These are phyloP conservation scores for Polyergus mexicanus DNA, from an alignment of 1,140 invertebrate genomes.

Conservation along the genomic window DNA sequence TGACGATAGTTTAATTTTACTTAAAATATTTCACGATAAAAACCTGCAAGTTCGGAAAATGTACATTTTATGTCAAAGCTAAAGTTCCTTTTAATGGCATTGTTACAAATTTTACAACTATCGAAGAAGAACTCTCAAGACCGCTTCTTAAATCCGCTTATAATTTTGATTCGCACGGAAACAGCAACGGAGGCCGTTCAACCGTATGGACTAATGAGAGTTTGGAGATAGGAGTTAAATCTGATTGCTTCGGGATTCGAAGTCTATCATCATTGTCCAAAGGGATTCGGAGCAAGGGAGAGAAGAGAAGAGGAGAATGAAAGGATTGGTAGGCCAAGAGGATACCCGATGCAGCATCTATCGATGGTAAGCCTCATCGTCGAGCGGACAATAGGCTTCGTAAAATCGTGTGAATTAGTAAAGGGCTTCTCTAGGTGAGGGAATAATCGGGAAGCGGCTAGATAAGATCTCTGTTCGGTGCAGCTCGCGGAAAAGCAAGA, in stretches of 20 bases:
- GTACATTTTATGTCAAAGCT: conserved; percentile 21
- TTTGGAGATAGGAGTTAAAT: conserved; percentile 56
- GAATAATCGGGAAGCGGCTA: conserved; percentile 69
- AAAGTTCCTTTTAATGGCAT: conserved; percentile 29
- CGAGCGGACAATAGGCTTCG: conserved; percentile 48
- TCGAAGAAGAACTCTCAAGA: conserved; percentile 3
- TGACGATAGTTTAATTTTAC: conserved; percentile 22
- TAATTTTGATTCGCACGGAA: conserved; percentile 35
- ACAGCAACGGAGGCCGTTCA: conserved; percentile 12
- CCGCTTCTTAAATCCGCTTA: not conserved
- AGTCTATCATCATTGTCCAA: conserved; percentile 44
- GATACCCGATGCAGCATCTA: conserved; percentile 29
- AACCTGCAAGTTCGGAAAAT: not conserved
- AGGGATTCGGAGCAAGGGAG: not conserved
- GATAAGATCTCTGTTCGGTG: conserved; percentile 73
- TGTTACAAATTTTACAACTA: conserved; percentile 14
- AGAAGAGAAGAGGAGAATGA: not conserved
- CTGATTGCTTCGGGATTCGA: conserved; percentile 53
- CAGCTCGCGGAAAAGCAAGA: conserved; percentile 67
- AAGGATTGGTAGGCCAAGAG: conserved; percentile 11
- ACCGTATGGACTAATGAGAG: conserved; percentile 34
- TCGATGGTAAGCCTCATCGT: conserved; percentile 31
- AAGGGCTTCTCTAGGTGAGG: conserved; percentile 67
- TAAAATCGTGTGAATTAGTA: conserved; percentile 63
- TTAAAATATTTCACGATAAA: conserved; percentile 20